A percentile compares a stretch with the other conserved stretches of the same genome.
Conservation (phyloP, 2,113 vertebrate species). For the Apeltes quadracus region DNA sequence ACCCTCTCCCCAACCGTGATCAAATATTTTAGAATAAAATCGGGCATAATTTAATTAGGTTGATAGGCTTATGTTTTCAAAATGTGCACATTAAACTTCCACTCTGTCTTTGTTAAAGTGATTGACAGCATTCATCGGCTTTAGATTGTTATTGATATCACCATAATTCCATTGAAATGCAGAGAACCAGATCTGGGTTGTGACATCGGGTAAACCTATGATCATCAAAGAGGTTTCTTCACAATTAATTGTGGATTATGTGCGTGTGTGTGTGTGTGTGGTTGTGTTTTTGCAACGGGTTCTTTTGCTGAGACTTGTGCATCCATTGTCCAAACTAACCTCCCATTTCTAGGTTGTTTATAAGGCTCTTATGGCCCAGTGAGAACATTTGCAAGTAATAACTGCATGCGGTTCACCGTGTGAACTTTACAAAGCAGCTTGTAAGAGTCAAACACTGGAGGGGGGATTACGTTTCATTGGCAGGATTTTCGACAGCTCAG, state of each 20-base stretch:
- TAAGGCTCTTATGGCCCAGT: constrained; percentile 24
- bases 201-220: constrained; percentile 4
- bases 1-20: background rate
- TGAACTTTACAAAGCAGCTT: constrained; percentile 36
- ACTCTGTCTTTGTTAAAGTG: constrained; percentile 4
- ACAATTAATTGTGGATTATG: constrained; percentile 23
- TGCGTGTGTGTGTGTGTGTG: background rate
- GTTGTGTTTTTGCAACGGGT: background rate
- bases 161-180: constrained; percentile 26
- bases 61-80: background rate
- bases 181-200: constrained; percentile 28
- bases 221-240: constrained; percentile 44
- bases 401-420: constrained; percentile 22
- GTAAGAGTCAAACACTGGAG: constrained; percentile 27
- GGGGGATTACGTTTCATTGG: constrained; percentile 26
- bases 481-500: constrained; percentile 23
- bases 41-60: constrained; percentile 11
- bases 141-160: constrained; percentile 38
- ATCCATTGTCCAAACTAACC: constrained; percentile 13
- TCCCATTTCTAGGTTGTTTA: constrained; percentile 19
- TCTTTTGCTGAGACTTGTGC: constrained; percentile 1
- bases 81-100: constrained; percentile 10
- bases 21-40: background rate
- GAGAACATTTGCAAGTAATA: constrained; percentile 57
- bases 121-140: constrained; percentile 48